Evolutionary conservation across 1,140 invertebrate genomes (phyloP).

Genomic region (Eumaeus atala): DNA sequence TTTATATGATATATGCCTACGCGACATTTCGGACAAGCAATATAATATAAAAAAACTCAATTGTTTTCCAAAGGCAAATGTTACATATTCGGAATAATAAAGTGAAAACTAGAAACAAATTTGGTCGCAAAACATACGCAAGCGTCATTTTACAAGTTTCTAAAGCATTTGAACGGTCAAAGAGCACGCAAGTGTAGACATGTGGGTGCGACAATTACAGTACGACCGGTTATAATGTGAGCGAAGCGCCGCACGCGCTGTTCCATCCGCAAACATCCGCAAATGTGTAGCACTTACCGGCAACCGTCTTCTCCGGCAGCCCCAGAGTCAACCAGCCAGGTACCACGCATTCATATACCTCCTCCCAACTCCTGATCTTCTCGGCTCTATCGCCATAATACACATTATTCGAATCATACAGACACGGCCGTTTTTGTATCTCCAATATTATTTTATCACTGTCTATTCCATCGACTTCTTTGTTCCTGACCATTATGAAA

Average conservation of each 20-base stretch:
- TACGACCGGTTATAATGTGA: conserved; percentile 36
- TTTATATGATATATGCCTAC: background rate
- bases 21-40: conserved; percentile 10
- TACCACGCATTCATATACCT: conserved; percentile 56
- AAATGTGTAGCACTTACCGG: conserved; percentile 52
- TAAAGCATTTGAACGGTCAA: conserved; percentile 55
- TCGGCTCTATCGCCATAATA: conserved; percentile 58
- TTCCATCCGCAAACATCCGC: conserved; percentile 29
- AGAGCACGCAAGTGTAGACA: conserved; percentile 50
- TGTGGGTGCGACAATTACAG: conserved; percentile 40
- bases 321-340: conserved; percentile 49
- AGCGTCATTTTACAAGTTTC: conserved; percentile 50
- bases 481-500: conserved; percentile 49
- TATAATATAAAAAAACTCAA: background rate
- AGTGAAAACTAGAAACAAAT: conserved; percentile 36
- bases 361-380: conserved; percentile 60
- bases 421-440: conserved; percentile 54
- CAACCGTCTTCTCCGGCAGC: conserved; percentile 47
- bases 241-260: conserved; percentile 30
- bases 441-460: conserved; percentile 53
- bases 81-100: conserved; percentile 7
- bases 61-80: conserved; percentile 2
- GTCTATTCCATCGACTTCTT: conserved; percentile 55
- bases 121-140: conserved; percentile 30
- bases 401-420: conserved; percentile 57